These are phyloP conservation scores for Enteromius mattozi DNA, from an alignment of 2,797 vertebrate genomes.

Conservation along the genomic window DNA sequence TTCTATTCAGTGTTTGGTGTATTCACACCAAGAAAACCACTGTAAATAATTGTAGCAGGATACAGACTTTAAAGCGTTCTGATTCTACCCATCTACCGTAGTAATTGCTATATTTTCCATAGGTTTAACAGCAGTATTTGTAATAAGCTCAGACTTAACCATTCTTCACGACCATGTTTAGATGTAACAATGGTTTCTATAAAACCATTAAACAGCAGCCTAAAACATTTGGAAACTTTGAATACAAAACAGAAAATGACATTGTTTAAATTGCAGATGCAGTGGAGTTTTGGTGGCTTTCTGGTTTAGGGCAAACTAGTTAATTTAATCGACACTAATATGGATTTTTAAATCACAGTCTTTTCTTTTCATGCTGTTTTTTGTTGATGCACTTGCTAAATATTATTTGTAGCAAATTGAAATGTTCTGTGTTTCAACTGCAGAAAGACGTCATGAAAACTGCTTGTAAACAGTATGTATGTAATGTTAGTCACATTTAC, in stretches of 20 bases:
- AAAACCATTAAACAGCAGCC: not conserved
- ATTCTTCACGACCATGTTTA: not conserved
- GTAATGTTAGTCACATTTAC: not conserved
- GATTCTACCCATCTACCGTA: not conserved
- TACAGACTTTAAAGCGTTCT: not conserved
- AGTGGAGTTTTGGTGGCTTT: no score
- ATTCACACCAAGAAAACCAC: not conserved
- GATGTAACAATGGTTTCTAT: not conserved
- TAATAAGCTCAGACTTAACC: no score
- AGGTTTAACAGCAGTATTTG: not conserved
- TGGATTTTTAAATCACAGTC: no score
- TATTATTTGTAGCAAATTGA: not conserved
- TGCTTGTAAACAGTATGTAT: no score
- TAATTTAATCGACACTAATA: no score
- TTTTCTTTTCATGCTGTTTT: no score
- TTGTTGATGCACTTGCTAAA: no score
- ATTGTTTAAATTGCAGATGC: not conserved
- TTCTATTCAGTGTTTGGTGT: not conserved
- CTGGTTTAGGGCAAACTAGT: no score
- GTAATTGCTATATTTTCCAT: not conserved
- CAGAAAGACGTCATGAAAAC: not conserved
- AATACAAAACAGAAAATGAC: not conserved
- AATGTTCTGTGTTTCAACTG: not conserved
- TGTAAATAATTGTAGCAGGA: no score
- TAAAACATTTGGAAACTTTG: not conserved